Evolutionary conservation across 2,888 invertebrate genomes (phyloP).

Genomic region (Zelleria hepariella): DNA sequence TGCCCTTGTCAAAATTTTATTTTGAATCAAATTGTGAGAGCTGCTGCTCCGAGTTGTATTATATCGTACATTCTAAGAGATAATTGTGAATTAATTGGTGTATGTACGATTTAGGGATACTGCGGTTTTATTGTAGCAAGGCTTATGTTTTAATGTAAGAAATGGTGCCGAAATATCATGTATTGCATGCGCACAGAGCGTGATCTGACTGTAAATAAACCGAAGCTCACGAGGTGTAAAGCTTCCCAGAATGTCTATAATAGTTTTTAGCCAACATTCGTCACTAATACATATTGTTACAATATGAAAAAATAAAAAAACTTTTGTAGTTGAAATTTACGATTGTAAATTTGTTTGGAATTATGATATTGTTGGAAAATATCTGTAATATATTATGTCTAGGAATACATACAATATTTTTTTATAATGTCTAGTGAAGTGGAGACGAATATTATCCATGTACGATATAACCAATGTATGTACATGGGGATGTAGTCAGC

Average conservation of each 20-base stretch:
- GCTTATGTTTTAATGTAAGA: background rate
- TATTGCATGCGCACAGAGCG: background rate
- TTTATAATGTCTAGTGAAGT: slow-evolving; percentile 49
- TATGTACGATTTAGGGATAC: background rate
- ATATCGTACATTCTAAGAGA: background rate
- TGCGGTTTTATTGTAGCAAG: background rate
- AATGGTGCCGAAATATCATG: background rate
- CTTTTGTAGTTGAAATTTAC: slow-evolving; percentile 48
- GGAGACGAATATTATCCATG: background rate
- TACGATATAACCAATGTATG: background rate
- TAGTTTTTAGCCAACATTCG: background rate
- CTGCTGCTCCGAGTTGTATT: background rate
- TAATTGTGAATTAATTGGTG: background rate
- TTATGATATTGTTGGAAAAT: slow-evolving; percentile 63
- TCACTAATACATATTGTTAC: background rate
- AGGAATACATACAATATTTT: slow-evolving; percentile 46
- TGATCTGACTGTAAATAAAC: slow-evolving; percentile 2
- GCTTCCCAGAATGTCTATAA: background rate
- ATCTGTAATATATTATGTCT: slow-evolving; percentile 58
- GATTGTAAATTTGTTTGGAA: slow-evolving; percentile 59
- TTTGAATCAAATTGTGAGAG: no score
- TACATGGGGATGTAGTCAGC: background rate
- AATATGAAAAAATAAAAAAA: slow-evolving; percentile 15
- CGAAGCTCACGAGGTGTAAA: background rate
- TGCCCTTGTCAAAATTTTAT: background rate